Base-by-base conservation (phyloP, 2,888 invertebrate genomes). In the Nemoura dubitans region DNA sequence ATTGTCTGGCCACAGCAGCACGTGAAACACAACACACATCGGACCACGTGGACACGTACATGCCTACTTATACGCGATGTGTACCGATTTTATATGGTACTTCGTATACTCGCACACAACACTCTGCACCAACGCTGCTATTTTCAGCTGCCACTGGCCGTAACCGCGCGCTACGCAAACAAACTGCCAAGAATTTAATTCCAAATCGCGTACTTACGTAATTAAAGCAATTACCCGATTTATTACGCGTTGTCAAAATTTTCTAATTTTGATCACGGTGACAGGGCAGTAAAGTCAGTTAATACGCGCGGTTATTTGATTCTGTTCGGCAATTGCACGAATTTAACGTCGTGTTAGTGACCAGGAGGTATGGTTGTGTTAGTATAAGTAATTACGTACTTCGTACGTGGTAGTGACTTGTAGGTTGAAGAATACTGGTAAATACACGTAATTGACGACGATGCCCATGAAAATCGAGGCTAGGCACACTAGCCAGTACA, bases 371-470 rank as follows among this genome's bases (percentile, higher is more conserved):
- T n/a, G n/a, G n/a, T n/a, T n/a, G n/a, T n/a, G 10, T 36, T 36
- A 6, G 36, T 36, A 10, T 3, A 6, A 6, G 36, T 36, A 10
- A 36, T 6, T 26, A 76, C 27, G 59, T 14, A 95, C 95, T 94
- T 96, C 96, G 90, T 96, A 96, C 87, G 96, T 96, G 29, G 96
- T 96, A 76, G 96, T 96, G 36, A 96, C 93, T 89, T 94, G 94
- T 26, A 95, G 93, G 86, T 95, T 93, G 90, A 96, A 95, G 90
- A 96, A 96, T 0, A 96, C 95, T 0, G 96, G 96, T 78, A 96
- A 90, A 90, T 95, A 96, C 30, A 96, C 92, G 84, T 93, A 92
- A 0, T 94, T 94, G 94, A 95, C 94, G 0, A 95, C 91, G 27
- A 95, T 89, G n/a, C 94, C 95, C 93, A 95, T 95, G 85, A 94